These are phyloP conservation scores for Atopsyche davidsoni DNA, from an alignment of 1,140 invertebrate genomes.

Conservation along the genomic window DNA sequence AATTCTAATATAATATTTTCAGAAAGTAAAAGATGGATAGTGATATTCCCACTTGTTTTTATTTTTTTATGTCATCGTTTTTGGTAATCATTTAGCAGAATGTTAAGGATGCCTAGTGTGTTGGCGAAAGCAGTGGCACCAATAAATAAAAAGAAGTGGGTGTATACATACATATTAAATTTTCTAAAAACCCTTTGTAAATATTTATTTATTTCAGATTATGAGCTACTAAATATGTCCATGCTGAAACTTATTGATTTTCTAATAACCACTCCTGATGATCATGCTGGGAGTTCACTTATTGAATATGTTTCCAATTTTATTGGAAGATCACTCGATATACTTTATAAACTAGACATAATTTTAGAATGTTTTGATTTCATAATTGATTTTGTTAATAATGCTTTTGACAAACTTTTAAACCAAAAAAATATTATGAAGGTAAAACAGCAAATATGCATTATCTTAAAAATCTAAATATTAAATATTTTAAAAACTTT, in stretches of 20 bases:
- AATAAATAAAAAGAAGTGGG: no score
- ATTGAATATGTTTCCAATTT: conserved; percentile 19
- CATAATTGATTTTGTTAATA: conserved; percentile 11
- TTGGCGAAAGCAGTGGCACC: no score
- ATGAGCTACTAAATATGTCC: conserved; percentile 10
- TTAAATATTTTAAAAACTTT: no score
- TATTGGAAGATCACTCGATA: conserved; percentile 16
- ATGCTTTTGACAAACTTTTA: conserved; percentile 8
- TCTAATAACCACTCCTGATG: conserved; percentile 5
- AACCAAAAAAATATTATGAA: background rate
- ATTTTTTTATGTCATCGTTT: no score
- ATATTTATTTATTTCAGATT: conserved; percentile 4
- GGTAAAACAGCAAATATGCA: no score
- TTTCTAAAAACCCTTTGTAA: background rate
- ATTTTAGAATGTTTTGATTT: conserved; percentile 18
- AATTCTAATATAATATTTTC: no score
- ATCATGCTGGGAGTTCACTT: conserved; percentile 9
- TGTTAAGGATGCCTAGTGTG: no score
- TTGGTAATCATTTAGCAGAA: no score
- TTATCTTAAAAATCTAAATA: no score
- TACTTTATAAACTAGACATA: conserved; percentile 16
- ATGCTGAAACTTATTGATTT: conserved; percentile 13
- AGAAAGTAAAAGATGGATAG: no score
- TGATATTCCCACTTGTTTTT: no score
- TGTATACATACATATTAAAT: background rate